Conservation (phyloP, 1,140 invertebrate species). For the Telenomus remus region DNA sequence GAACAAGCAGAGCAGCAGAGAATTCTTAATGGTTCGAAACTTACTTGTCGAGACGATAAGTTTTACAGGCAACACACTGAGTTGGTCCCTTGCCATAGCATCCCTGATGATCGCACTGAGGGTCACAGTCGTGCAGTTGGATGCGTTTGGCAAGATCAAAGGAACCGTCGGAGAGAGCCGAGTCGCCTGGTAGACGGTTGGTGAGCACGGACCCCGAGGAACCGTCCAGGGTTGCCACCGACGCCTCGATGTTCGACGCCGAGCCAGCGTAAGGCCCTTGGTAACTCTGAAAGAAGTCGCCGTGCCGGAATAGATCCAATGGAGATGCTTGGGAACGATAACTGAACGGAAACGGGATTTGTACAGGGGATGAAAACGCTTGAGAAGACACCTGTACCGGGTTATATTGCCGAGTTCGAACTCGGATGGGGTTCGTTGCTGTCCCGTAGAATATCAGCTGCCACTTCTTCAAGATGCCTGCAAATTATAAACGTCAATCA, state of each 20-base stretch:
- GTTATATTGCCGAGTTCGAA: constrained; percentile 74
- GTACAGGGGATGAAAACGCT: constrained; percentile 70
- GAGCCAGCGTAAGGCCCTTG: constrained; percentile 82
- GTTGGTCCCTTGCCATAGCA: constrained; percentile 88
- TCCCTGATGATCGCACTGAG: constrained; percentile 87
- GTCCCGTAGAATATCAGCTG: constrained; percentile 95
- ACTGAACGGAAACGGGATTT: constrained; percentile 68
- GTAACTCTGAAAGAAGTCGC: constrained; percentile 79
- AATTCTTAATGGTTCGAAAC: constrained; percentile 57
- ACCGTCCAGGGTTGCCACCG: constrained; percentile 82
- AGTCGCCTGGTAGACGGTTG: constrained; percentile 68
- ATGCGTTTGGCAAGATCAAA: constrained; percentile 78
- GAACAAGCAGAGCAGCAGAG: not conserved
- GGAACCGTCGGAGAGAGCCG: constrained; percentile 57
- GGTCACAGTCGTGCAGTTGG: constrained; percentile 83
- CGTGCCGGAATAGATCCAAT: constrained; percentile 76
- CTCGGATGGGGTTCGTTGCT: constrained; percentile 84
- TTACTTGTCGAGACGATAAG: constrained; percentile 87
- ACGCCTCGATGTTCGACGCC: constrained; percentile 81
- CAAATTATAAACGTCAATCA: not conserved
- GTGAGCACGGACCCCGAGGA: constrained; percentile 71
- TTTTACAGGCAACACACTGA: constrained; percentile 87
- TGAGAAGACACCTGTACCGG: constrained; percentile 76
- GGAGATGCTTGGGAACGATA: constrained; percentile 69
- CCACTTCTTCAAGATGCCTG: constrained; percentile 90